phyloP scores from a whole-genome alignment of 2,113 vertebrate species.

The Sula dactylatra region DNA sequence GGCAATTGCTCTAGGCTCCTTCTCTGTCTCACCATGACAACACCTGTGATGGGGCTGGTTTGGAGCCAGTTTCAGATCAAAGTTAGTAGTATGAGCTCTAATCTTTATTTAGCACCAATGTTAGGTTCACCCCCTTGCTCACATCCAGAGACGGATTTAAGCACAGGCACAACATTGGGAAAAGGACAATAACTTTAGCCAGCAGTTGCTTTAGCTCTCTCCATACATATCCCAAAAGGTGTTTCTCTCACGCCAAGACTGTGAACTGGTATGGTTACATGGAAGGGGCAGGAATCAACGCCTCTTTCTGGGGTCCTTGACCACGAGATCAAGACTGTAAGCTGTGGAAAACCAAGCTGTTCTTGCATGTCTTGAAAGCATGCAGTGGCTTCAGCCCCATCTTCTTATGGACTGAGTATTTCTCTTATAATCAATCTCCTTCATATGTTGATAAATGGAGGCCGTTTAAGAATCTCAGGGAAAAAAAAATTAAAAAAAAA shows the following conservation, averaged over 20 bases:
- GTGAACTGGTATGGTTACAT: background rate
- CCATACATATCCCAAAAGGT: background rate
- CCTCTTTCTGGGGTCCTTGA: background rate
- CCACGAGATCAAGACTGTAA: background rate
- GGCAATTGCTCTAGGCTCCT: background rate
- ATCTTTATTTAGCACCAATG: background rate
- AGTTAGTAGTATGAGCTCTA: background rate
- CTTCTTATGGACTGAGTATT: background rate
- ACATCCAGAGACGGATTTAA: background rate
- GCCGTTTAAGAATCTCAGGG: background rate
- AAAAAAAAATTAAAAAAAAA: background rate
- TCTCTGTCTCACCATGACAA: background rate
- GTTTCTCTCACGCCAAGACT: background rate
- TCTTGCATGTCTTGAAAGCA: background rate
- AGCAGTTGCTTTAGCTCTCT: background rate
- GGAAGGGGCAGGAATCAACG: background rate
- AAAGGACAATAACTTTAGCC: background rate
- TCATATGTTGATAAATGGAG: background rate
- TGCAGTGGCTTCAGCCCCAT: background rate
- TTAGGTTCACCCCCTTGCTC: background rate
- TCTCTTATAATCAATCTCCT: constrained; percentile 9
- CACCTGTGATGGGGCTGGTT: background rate
- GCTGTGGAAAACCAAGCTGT: background rate
- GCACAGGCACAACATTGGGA: background rate
- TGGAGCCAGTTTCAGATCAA: background rate